phyloP scores from a whole-genome alignment of 2,888 invertebrate species.

The Antheraea yamamai region DNA sequence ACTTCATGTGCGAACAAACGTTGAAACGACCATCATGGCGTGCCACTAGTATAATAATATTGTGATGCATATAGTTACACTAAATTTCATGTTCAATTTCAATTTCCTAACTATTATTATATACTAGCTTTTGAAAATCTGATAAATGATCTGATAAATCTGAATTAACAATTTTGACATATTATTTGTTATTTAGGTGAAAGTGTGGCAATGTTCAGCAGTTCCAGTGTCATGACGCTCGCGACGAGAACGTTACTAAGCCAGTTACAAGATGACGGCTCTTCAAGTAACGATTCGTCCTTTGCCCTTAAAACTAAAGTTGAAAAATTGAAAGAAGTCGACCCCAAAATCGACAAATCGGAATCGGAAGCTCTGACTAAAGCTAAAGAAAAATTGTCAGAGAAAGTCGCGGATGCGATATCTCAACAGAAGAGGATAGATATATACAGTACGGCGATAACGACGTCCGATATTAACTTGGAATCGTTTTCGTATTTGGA shows the following conservation, averaged over 20 bases:
- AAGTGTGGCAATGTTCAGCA: slow-evolving; percentile 65
- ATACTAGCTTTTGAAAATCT: too few species aligned
- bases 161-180: slow-evolving; percentile 26
- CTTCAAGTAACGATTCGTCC: slow-evolving; percentile 78
- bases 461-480: slow-evolving; percentile 76
- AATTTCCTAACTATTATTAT: too few species aligned
- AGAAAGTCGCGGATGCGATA: slow-evolving; percentile 70
- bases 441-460: slow-evolving; percentile 79
- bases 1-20: too few species aligned
- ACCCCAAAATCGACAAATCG: slow-evolving; percentile 56
- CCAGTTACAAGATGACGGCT: slow-evolving; percentile 79
- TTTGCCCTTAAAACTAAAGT: slow-evolving; percentile 67
- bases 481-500: slow-evolving; percentile 80
- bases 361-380: slow-evolving; percentile 70
- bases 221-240: slow-evolving; percentile 64
- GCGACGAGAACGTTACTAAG: slow-evolving; percentile 76
- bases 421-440: slow-evolving; percentile 76
- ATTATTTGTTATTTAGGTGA: slow-evolving; percentile 66
- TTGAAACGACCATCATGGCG: too few species aligned
- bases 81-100: too few species aligned
- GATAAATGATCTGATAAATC: too few species aligned
- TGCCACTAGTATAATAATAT: too few species aligned
- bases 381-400: slow-evolving; percentile 70
- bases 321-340: slow-evolving; percentile 51
- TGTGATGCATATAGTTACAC: too few species aligned